A percentile compares a stretch with the other conserved stretches of the same genome.
Conservation (phyloP, 2,113 vertebrate species). For the Tetraodon nigroviridis region DNA sequence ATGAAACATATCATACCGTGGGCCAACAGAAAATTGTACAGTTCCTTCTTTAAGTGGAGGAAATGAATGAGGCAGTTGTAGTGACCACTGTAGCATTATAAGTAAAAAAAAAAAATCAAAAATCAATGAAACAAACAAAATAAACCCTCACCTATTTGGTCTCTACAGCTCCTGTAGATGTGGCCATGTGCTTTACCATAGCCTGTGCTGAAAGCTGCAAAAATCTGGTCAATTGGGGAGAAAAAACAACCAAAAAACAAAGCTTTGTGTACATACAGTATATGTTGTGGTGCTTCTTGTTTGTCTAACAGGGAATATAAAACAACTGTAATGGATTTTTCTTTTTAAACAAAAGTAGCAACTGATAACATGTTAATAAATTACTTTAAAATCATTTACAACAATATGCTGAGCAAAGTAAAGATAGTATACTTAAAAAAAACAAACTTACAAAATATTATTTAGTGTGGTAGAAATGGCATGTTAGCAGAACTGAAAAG, state of each 20-base stretch:
- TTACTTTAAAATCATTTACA: not conserved
- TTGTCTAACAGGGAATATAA: not conserved
- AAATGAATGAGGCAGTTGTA: conserved; percentile 15
- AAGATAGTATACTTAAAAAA: not conserved
- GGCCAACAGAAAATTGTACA: conserved; percentile 3
- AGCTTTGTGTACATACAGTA: conserved; percentile 10
- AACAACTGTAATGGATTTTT: not conserved
- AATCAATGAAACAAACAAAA: too few species aligned
- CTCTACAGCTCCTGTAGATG: conserved; percentile 18
- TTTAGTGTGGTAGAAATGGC: conserved; percentile 19
- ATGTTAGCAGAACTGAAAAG: conserved; percentile 29
- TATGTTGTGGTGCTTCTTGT: not conserved
- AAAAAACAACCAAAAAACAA: not conserved
- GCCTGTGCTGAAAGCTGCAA: conserved; percentile 16
- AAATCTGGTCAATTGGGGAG: conserved; percentile 1
- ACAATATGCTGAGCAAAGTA: not conserved
- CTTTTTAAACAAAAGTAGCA: not conserved
- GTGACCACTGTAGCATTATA: not conserved
- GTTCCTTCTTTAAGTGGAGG: conserved; percentile 11
- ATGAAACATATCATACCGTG: conserved; percentile 19
- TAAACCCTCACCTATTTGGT: too few species aligned
- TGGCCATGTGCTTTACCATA: conserved; percentile 19
- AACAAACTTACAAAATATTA: not conserved
- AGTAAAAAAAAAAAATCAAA: too few species aligned
- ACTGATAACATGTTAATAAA: not conserved